Evolutionary conservation across 2,797 vertebrate species (phyloP).

Genomic region (Tapera naevia): DNA sequence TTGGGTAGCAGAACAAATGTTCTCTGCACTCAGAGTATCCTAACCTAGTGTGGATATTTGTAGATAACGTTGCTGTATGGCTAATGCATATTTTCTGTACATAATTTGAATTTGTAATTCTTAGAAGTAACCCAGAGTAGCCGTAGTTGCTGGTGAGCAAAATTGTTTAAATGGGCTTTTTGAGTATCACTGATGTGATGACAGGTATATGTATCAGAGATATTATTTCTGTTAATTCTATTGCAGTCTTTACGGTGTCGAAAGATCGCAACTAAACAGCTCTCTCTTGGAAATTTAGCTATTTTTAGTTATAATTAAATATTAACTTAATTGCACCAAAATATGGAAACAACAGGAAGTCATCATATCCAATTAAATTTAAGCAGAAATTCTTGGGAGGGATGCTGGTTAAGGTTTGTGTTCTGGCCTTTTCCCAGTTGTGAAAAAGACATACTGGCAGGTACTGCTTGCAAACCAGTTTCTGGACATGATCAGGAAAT

Average conservation of each 20-base stretch:
- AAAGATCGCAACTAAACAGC: not conserved
- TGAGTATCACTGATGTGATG: not conserved
- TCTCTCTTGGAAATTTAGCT: not conserved
- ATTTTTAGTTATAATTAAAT: constrained; percentile 28
- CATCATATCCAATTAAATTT: not conserved
- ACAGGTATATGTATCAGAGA: not conserved
- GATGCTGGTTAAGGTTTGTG: not conserved
- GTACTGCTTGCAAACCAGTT: not conserved
- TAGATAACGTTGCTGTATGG: not conserved
- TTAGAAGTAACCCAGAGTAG: constrained; percentile 13
- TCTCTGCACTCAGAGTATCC: not conserved
- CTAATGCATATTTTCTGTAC: not conserved
- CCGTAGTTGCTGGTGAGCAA: not conserved
- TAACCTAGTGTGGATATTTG: not conserved
- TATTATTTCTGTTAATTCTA: not conserved
- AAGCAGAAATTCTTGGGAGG: not conserved
- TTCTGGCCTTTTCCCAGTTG: not conserved
- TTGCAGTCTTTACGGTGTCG: not conserved
- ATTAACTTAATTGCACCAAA: not conserved
- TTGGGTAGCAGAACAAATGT: not conserved
- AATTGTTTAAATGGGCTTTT: constrained; percentile 9
- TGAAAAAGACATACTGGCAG: not conserved
- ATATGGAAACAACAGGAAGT: not conserved
- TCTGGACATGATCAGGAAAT: not conserved
- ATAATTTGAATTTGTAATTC: not conserved